phyloP scores from a whole-genome alignment of 23 tunicate species.

The Diplosoma virens region DNA sequence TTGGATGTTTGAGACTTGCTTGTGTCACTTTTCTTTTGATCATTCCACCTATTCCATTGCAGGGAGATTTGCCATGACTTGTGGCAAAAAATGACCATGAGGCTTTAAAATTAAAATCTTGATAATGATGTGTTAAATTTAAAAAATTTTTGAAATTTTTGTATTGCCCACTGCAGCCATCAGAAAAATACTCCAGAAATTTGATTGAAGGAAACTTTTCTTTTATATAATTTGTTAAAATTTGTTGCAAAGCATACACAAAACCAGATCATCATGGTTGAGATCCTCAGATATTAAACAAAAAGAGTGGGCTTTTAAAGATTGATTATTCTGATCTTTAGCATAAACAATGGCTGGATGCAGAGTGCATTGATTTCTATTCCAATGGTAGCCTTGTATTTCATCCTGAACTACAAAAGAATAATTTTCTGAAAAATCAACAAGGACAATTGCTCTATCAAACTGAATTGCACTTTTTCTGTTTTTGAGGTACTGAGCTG shows the following conservation, averaged over 20 bases:
- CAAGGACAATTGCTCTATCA: conserved; percentile 13
- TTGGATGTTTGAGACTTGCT: conserved; percentile 20
- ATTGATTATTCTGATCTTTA: background rate
- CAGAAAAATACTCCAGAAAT: conserved; percentile 1
- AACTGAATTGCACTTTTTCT: background rate
- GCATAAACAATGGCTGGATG: background rate
- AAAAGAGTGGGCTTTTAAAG: background rate
- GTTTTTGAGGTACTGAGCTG: conserved; percentile 23
- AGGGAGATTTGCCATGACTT: conserved; percentile 55
- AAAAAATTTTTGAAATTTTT: conserved; percentile 21
- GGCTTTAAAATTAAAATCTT: conserved; percentile 5
- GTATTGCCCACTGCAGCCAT: conserved; percentile 23
- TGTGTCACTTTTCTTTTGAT: background rate
- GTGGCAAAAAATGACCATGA: conserved; percentile 38
- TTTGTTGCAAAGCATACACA: conserved; percentile 18
- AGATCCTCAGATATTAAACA: conserved; percentile 11
- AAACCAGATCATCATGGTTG: conserved; percentile 21
- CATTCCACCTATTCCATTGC: conserved; percentile 26
- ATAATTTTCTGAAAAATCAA: conserved; percentile 33
- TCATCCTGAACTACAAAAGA: conserved; percentile 20
- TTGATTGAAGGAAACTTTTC: conserved; percentile 16
- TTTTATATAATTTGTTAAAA: background rate
- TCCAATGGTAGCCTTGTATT: conserved; percentile 1
- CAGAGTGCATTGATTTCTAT: conserved; percentile 15
- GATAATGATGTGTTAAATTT: conserved; percentile 14